Base-by-base conservation (phyloP, 1,140 invertebrate species). In the Heliconius himera region DNA sequence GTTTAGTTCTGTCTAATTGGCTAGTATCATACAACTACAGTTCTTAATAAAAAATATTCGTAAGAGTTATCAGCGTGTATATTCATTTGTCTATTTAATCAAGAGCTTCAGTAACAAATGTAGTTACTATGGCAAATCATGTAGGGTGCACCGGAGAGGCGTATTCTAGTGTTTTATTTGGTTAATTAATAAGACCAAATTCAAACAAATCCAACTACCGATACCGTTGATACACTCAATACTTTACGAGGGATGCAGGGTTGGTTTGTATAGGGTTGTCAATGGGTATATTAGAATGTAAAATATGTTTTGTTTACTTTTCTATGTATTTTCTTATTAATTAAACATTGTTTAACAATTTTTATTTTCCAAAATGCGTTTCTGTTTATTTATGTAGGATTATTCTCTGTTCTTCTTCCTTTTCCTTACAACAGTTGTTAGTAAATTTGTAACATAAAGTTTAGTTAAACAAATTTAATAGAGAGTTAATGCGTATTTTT, bases 101-200 rank as follows among this genome's bases (percentile, higher is more conserved):
- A 73, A 80, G 73, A 54, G 74, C 60, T 66, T 60, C 66, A 74
- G 66, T 36, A 56, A 76, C 73, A 79, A 80, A 80, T 76, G n/a
- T 41, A 33, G 72, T 80, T 80, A 80, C 66, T 66, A 51, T 49
- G 22, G 51, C 70, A 77, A 81, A 74, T 77, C 70, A 78, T 75
- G 77, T 74, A 73, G 80, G 80, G 80, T 81, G 80, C 60, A 66
- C 3, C 74, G 60, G 54, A 66, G 60, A 66, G 79, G 76, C 76
- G 72, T 71, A 78, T 81, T 84, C 82, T 86, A 84, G 81, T 85
- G 87, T 86, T 88, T 89, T 88, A 93, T 93, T 89, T 88, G 85
- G 90, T 90, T 94, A 93, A 94, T 94, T 94, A 94, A 94, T 94
- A 93, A 92, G 84, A 91, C 89, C 91, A 84, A 93, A 90, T 87